Conservation (phyloP, 2,888 invertebrate genomes). For the Pachliopta kotzebuea region DNA sequence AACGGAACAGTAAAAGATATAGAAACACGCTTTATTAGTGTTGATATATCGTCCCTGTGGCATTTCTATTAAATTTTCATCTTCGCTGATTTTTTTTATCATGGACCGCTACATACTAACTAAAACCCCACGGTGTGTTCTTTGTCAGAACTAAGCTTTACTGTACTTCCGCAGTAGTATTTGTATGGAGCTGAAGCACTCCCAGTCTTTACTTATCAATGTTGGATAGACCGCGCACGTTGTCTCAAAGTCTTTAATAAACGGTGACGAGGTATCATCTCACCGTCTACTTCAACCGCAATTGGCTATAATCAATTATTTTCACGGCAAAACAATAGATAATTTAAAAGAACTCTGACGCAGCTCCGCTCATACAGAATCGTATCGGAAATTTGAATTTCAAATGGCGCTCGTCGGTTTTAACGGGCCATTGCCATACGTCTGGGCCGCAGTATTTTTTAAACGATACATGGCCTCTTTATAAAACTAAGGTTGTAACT, state of each 20-base stretch:
- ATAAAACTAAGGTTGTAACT: conserved; percentile 8
- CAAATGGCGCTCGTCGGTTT: conserved; percentile 41
- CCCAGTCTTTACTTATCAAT: no score
- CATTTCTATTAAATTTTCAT: conserved; percentile 26
- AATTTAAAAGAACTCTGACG: conserved; percentile 51
- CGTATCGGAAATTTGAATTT: conserved; percentile 44
- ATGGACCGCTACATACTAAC: no score
- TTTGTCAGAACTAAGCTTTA: no score
- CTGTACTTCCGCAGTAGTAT: no score
- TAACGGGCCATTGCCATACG: conserved; percentile 9
- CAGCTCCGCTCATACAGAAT: conserved; percentile 51
- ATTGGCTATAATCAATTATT: conserved; percentile 36
- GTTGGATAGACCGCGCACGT: no score
- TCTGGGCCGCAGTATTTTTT: conserved; percentile 6
- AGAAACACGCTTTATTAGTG: no score
- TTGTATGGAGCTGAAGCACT: no score
- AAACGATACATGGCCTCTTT: background rate
- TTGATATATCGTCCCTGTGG: background rate
- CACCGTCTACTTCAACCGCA: conserved; percentile 24
- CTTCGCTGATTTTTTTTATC: no score
- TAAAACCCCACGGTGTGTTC: no score
- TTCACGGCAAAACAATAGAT: conserved; percentile 50
- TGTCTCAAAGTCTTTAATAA: no score
- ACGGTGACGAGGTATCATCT: background rate
- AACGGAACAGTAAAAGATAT: no score